These are phyloP conservation scores for Actenoides lindsayi DNA, from an alignment of 2,113 vertebrate species.

Conservation along the genomic window DNA sequence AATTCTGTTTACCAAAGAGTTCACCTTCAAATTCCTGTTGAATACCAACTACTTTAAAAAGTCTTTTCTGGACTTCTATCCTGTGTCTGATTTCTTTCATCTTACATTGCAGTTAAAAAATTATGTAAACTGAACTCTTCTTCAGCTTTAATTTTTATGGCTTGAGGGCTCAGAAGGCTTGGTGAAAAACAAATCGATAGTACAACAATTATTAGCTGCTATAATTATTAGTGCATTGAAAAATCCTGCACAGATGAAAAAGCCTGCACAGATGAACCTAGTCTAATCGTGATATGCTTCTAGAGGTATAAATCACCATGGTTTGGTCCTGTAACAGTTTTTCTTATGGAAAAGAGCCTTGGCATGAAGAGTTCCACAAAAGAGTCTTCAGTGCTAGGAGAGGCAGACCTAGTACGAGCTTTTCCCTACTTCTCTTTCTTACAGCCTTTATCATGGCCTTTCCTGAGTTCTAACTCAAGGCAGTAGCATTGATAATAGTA, in stretches of 20 bases:
- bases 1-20: background rate
- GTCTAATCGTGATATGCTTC: background rate
- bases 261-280: background rate
- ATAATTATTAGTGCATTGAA: background rate
- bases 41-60: background rate
- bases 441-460: background rate
- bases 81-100: background rate
- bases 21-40: background rate
- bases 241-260: background rate
- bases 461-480: background rate
- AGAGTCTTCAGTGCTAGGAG: background rate
- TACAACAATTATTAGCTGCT: background rate
- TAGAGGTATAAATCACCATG: background rate
- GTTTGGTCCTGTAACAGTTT: background rate
- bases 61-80: background rate
- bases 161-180: background rate
- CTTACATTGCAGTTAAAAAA: background rate
- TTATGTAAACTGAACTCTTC: background rate
- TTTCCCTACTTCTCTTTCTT: background rate
- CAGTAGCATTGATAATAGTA: background rate
- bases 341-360: background rate
- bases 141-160: background rate
- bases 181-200: background rate
- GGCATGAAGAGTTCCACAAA: background rate
- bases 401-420: background rate